phyloP scores from a whole-genome alignment of 2,888 invertebrate species.

The Liopterus haemorrhoidalis region DNA sequence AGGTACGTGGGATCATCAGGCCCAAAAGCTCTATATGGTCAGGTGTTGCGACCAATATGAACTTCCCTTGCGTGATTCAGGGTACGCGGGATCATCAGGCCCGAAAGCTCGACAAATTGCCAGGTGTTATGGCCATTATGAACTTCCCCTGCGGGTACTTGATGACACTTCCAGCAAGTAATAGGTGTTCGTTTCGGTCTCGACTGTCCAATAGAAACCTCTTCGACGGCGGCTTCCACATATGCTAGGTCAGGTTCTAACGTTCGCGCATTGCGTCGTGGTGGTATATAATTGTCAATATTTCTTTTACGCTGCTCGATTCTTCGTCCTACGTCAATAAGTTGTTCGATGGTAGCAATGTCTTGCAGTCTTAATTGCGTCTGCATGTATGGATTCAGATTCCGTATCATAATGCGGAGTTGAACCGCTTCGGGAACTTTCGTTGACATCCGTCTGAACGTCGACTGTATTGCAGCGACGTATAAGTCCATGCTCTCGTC shows the following conservation, averaged over 20 bases:
- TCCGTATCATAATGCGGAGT: not conserved
- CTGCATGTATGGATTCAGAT: slow-evolving; percentile 4
- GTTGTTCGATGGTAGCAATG: not conserved
- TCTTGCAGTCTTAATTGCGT: not conserved
- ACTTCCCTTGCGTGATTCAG: too few relatives aligned
- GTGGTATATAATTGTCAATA: not conserved
- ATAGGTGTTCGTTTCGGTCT: too few relatives aligned
- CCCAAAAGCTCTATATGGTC: too few relatives aligned
- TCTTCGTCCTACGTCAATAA: not conserved
- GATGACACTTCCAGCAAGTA: not conserved
- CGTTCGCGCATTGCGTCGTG: not conserved
- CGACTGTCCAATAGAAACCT: not conserved
- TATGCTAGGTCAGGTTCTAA: slow-evolving; percentile 1
- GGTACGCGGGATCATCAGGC: too few relatives aligned
- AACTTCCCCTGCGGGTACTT: too few relatives aligned
- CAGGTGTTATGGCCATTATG: too few relatives aligned
- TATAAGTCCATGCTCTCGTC: not conserved
- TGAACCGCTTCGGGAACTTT: not conserved
- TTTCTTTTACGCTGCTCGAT: not conserved
- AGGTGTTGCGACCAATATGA: too few relatives aligned
- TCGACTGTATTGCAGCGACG: slow-evolving; percentile 1
- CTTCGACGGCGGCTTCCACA: not conserved
- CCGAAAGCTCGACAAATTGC: too few relatives aligned
- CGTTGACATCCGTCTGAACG: not conserved
- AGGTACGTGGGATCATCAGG: too few relatives aligned